Evolutionary conservation across 1,140 invertebrate species (phyloP).

Genomic region (Microplitis mediator): DNA sequence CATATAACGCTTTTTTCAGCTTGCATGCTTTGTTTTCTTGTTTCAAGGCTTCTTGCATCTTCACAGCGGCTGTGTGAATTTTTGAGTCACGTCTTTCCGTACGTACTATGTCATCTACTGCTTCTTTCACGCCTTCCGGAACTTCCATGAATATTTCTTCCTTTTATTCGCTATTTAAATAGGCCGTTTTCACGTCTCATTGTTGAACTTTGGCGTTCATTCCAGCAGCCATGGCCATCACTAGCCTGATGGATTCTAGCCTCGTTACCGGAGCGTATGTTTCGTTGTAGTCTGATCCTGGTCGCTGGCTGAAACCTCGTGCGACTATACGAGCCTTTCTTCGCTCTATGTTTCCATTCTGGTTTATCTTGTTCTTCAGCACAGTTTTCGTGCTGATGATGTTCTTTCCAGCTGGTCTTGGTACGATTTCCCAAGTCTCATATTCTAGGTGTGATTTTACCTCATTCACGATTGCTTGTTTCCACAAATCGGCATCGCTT

Average conservation of each 20-base stretch:
- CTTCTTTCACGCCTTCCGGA: slow-evolving; percentile 28
- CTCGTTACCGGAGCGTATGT: slow-evolving; percentile 41
- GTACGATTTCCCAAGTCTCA: slow-evolving; percentile 41
- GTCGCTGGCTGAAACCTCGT: slow-evolving; percentile 30
- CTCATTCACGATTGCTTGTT: no score
- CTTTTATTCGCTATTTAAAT: slow-evolving; percentile 37
- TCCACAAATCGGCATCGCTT: neutral
- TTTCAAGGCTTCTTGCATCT: slow-evolving; percentile 9
- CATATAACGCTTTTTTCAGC: slow-evolving; percentile 47
- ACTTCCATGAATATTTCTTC: slow-evolving; percentile 40
- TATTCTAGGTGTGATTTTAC: neutral
- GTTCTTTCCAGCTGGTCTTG: slow-evolving; percentile 32
- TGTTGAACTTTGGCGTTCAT: neutral
- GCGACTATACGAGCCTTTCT: slow-evolving; percentile 31
- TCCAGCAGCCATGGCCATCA: neutral
- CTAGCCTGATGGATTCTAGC: neutral
- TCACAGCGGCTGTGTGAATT: neutral
- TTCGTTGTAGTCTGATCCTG: slow-evolving; percentile 33
- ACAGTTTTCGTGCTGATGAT: slow-evolving; percentile 48
- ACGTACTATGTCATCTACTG: slow-evolving; percentile 7
- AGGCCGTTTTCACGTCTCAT: slow-evolving; percentile 35
- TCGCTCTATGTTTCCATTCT: slow-evolving; percentile 19
- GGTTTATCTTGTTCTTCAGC: slow-evolving; percentile 41
- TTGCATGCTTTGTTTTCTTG: slow-evolving; percentile 36
- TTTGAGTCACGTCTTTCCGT: neutral